phyloP scores from a whole-genome alignment of 2,797 vertebrate genomes.

The Parambassis ranga region DNA sequence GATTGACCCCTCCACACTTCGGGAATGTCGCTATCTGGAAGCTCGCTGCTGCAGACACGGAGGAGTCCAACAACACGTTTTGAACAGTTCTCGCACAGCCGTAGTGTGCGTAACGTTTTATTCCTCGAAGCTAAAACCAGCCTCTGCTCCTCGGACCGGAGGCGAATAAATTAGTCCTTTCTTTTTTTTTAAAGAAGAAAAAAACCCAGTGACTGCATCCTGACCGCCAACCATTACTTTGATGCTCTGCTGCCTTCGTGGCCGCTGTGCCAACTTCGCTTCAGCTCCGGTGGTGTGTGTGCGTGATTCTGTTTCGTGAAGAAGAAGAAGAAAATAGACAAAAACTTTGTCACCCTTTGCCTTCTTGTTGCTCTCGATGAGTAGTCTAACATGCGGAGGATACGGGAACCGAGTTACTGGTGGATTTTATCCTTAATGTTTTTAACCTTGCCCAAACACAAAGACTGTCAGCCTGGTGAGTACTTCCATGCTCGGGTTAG shows the following conservation, averaged over 20 bases:
- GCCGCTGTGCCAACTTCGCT: slow-evolving; percentile 64
- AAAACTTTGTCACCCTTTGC: slow-evolving; percentile 77
- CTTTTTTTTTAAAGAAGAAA: slow-evolving; percentile 20
- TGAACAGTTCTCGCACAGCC: slow-evolving; percentile 49
- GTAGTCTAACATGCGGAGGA: slow-evolving; percentile 95
- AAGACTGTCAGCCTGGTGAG: slow-evolving; percentile 94
- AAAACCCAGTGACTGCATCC: slow-evolving; percentile 33
- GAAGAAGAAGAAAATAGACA: slow-evolving; percentile 16
- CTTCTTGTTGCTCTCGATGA: slow-evolving; percentile 87
- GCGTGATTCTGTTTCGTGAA: slow-evolving; percentile 38
- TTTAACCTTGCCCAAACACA: slow-evolving; percentile 89
- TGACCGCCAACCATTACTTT: slow-evolving; percentile 46
- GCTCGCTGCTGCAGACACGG: slow-evolving; percentile 66
- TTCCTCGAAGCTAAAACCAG: slow-evolving; percentile 53
- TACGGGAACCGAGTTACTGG: slow-evolving; percentile 92
- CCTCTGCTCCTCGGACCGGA: slow-evolving; percentile 45
- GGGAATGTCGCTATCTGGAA: slow-evolving; percentile 77
- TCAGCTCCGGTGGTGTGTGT: slow-evolving; percentile 36
- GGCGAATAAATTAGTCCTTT: slow-evolving; percentile 48
- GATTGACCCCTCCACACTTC: slow-evolving; percentile 63
- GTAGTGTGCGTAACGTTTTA: slow-evolving; percentile 39
- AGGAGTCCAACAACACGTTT: slow-evolving; percentile 55
- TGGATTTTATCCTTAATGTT: slow-evolving; percentile 94
- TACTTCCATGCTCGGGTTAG: slow-evolving; percentile 57
- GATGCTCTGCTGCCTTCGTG: slow-evolving; percentile 66